These are phyloP conservation scores for Macaca mulatta DNA, from an alignment of 2,113 vertebrate genomes.

Conservation along the genomic window DNA sequence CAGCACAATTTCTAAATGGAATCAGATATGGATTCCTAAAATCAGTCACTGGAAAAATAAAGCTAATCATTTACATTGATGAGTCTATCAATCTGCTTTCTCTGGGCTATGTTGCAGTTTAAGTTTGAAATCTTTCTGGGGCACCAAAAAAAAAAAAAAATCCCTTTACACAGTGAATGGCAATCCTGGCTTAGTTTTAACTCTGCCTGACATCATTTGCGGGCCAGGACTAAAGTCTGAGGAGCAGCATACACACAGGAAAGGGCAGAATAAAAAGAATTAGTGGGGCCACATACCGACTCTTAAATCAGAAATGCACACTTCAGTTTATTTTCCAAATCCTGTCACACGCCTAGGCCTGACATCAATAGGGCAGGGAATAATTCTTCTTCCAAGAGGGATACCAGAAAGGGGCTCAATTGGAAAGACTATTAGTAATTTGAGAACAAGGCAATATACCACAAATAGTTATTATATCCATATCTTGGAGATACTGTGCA, in stretches of 20 bases:
- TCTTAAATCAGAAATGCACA: background rate
- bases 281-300: no score
- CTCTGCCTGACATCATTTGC: fast-evolving
- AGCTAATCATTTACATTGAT: background rate
- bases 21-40: background rate
- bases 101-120: background rate
- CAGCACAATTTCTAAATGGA: background rate
- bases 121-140: background rate
- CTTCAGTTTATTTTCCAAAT: background rate
- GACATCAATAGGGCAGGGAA: background rate
- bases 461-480: background rate
- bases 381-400: background rate
- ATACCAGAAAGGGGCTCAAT: fast-evolving
- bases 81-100: background rate
- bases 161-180: background rate
- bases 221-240: background rate
- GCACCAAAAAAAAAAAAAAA: background rate
- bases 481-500: background rate
- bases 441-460: background rate
- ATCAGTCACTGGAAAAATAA: background rate
- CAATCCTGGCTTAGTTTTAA: background rate
- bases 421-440: background rate
- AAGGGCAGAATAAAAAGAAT: background rate
- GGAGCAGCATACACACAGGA: background rate
- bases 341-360: background rate